Percentiles rank a stretch among this genome's conserved stretches.
phyloP scores from a whole-genome alignment of 2,113 vertebrate genomes.

The Lonchura striata region DNA sequence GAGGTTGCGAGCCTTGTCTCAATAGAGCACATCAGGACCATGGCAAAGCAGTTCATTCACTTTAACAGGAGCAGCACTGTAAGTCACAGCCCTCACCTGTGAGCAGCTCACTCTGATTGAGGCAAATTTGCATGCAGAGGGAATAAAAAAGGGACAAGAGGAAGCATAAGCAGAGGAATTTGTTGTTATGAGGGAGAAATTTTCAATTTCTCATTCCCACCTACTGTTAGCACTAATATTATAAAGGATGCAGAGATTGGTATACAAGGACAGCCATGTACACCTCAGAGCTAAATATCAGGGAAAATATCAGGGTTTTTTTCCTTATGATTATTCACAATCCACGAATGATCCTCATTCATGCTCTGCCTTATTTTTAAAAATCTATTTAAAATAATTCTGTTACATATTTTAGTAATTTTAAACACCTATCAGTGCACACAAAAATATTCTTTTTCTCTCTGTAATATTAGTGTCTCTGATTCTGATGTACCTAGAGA shows the following conservation, averaged over 20 bases:
- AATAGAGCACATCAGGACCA: slow-evolving; percentile 69
- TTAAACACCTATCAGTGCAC: background rate
- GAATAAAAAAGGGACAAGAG: background rate
- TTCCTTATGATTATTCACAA: background rate
- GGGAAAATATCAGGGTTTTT: background rate
- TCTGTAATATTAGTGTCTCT: background rate
- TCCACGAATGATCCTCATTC: background rate
- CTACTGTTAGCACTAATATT: background rate
- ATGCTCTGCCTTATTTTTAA: background rate
- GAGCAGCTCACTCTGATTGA: background rate
- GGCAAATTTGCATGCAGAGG: background rate
- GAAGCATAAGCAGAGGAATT: background rate
- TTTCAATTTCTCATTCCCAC: background rate
- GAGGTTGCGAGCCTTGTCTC: slow-evolving; percentile 80
- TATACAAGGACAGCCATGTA: background rate
- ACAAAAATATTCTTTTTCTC: background rate
- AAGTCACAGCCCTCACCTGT: slow-evolving; percentile 47
- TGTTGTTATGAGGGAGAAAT: background rate
- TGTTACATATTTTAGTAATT: background rate
- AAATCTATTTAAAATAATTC: background rate
- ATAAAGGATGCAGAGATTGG: background rate
- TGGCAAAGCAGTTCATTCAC: slow-evolving; percentile 85
- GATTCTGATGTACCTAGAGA: background rate
- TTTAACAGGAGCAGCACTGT: slow-evolving; percentile 82
- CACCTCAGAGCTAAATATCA: too few relatives aligned